Evolutionary conservation across 1,140 invertebrate species (phyloP).

Genomic region (Macrosteles quadrilineatus): DNA sequence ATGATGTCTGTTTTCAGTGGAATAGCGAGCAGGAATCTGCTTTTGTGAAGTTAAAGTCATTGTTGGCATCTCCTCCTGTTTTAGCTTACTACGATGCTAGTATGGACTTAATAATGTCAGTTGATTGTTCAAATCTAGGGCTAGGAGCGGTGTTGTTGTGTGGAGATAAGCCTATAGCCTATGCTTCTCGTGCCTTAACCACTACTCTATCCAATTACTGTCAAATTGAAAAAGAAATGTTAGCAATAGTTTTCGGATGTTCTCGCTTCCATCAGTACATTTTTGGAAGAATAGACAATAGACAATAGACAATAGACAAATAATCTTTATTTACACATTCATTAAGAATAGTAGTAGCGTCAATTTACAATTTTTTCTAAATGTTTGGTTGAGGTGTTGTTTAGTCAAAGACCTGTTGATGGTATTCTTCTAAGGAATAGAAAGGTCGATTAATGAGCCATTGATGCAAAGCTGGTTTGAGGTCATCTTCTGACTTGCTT

Average conservation of each 20-base stretch:
- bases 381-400: too few relatives aligned
- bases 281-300: slow-evolving; percentile 44
- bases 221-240: slow-evolving; percentile 53
- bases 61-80: background rate
- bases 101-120: background rate
- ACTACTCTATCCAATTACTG: slow-evolving; percentile 48
- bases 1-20: background rate
- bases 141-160: slow-evolving; percentile 28
- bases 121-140: background rate
- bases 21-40: slow-evolving; percentile 6
- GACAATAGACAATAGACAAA: too few relatives aligned
- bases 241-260: slow-evolving; percentile 49
- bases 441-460: too few relatives aligned
- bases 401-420: too few relatives aligned
- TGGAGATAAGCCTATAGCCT: slow-evolving; percentile 44
- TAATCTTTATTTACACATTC: too few relatives aligned
- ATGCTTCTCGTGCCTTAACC: slow-evolving; percentile 44
- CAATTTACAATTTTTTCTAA: too few relatives aligned
- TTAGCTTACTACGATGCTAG: background rate
- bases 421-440: too few relatives aligned
- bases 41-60: slow-evolving; percentile 39
- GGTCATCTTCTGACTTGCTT: too few relatives aligned
- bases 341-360: too few relatives aligned
- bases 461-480: too few relatives aligned
- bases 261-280: slow-evolving; percentile 47